Evolutionary conservation across 2,113 vertebrate species (phyloP), one percentile per base, ranked within the genome.

Genomic region (Anguilla rostrata): DNA sequence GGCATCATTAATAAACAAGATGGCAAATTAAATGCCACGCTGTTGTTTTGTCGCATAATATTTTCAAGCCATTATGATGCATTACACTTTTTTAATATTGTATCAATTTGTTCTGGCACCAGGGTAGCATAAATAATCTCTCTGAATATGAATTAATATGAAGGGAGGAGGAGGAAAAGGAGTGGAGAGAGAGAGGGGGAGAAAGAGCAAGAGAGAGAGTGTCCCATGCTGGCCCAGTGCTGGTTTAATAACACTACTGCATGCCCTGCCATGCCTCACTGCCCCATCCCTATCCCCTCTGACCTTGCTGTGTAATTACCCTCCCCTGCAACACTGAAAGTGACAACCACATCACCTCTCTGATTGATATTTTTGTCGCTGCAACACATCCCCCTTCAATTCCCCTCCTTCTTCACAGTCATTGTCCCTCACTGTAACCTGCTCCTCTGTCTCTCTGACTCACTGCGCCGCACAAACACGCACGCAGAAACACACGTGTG

Each of bases 181-280:
- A 15, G 41, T 2, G 26, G 2, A 41, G 12, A 40, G 5, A 26
- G 40, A 29, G 39, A 5, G 26, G 34, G 71, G 11, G 71, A 34
- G 26, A 11, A n/a, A 26, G 71, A 34, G 71, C 2, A 9, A 12
- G 26, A 34, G n/a, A 75, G n/a, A 75, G 71, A 75, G 71, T 75
- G 71, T 22, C 9, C 63, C 26, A n/a, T 71, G 22, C 63, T 71
- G 63, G 63, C 26, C 9, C 5, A 34, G 71, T 22, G 9, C 71
- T 34, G 71, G 26, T 75, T 75, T 75, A 75, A 75, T 75, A 75
- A 75, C n/a, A 26, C 26, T 34, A 12, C 12, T 26, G 11, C n/a
- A 75, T 75, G 71, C 71, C 71, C 71, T 75, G n/a, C 71, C 71
- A 75, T 75, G 71, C 71, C 71, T 75, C n/a, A 12, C 26, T 75